Percentiles rank a stretch among this genome's conserved stretches.
These are phyloP conservation scores for Dreissena polymorpha DNA, from an alignment of 1,140 invertebrate genomes.

Conservation along the genomic window DNA sequence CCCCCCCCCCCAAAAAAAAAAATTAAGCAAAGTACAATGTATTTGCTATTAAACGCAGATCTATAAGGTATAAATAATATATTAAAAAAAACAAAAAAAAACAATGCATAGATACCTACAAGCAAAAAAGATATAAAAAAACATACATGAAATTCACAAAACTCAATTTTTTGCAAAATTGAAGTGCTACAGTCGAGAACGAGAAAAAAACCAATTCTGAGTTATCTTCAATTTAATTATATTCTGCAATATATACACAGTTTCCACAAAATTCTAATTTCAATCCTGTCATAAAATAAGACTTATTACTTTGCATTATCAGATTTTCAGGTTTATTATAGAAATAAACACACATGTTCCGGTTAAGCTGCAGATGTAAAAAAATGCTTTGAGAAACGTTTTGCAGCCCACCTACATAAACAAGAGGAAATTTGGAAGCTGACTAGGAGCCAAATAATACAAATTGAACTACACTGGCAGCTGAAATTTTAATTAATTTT, in stretches of 20 bases:
- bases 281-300: conserved; percentile 45
- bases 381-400: background rate
- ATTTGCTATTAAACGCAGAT: too few relatives aligned
- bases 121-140: too few relatives aligned
- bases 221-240: conserved; percentile 50
- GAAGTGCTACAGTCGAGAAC: too few relatives aligned
- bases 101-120: too few relatives aligned
- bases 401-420: conserved; percentile 43
- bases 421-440: conserved; percentile 34
- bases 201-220: conserved; percentile 1
- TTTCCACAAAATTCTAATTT: conserved; percentile 45
- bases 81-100: too few relatives aligned
- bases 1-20: too few relatives aligned
- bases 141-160: too few relatives aligned
- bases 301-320: conserved; percentile 44
- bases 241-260: conserved; percentile 25
- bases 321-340: conserved; percentile 31
- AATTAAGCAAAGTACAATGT: too few relatives aligned
- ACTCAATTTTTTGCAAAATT: too few relatives aligned
- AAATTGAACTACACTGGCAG: conserved; percentile 8
- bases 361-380: background rate
- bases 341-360: conserved; percentile 45
- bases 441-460: conserved; percentile 29
- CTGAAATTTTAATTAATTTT: background rate
- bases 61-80: too few relatives aligned